Base-by-base conservation (phyloP, 2,113 vertebrate species). In the Triplophysa dalaica region DNA sequence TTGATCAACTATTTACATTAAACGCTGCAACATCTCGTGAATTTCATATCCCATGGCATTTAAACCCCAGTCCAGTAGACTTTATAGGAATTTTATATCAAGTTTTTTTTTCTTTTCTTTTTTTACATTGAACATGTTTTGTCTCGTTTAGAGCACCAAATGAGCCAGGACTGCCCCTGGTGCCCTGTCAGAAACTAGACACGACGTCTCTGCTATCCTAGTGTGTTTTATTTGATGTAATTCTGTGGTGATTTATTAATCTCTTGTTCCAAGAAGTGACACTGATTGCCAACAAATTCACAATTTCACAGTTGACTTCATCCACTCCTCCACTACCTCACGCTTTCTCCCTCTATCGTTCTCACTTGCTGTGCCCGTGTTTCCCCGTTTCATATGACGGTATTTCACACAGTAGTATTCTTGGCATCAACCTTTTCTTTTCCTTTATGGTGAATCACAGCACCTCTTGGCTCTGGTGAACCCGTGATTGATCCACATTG, bases 401-500 rank as follows among this genome's bases (percentile, higher is more conserved):
- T 56, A 26, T 43, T 50, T 19, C 54, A 60, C 61, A 58, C 62
- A 69, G 50, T 41, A 10, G 13, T 17, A 66, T 22, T 24, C 8
- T 64, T 26, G 60, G 1, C 52, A 14, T 1, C 9, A 24, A 33
- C 29, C 2, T 17, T 56, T 14, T 65, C 78, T 74, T 52, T 80
- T 60, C n/a, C 41, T 38, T 75, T 61, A 68, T 68, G 66, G 41
- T 69, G 56, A 29, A 43, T 70, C 73, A 70, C 56, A 77, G 48
- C 56, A 41, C 14, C 26, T 81, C 11, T 41, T 64, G 45, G 33
- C 45, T 29, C 12, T 56, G 69, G 68, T 38, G 33, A 75, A 67
- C 33, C 12, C 62, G 72, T 52, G 38, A 75, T 81, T 68, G 64
- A 69, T 81, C 54, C 24, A 50, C 41, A 62, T 60, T 41, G 64